phyloP scores from a whole-genome alignment of 1,140 invertebrate genomes.

The Drosophila jambulina region DNA sequence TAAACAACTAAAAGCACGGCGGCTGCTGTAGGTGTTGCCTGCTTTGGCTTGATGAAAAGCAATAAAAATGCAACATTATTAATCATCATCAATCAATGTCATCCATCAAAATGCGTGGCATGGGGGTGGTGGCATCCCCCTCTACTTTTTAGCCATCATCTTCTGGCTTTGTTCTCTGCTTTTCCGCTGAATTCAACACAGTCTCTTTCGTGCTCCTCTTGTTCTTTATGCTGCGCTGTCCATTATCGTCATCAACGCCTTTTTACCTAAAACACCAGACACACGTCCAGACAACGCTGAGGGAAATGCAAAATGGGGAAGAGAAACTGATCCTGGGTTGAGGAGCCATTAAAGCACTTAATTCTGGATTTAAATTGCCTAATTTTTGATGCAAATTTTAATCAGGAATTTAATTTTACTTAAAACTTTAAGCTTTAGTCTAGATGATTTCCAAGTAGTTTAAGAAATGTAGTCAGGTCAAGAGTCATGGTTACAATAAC shows the following conservation, averaged over 20 bases:
- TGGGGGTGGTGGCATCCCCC: conserved; percentile 14
- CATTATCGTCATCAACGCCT: conserved; percentile 72
- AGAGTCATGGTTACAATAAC: conserved; percentile 3
- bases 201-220: neutral
- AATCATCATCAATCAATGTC: conserved; percentile 84
- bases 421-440: neutral
- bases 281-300: conserved; percentile 43
- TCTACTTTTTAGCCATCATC: conserved; percentile 35
- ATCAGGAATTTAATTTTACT: neutral
- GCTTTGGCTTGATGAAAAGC: conserved; percentile 68
- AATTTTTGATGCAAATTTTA: neutral
- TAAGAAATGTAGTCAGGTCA: neutral
- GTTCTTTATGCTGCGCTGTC: conserved; percentile 39
- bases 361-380: neutral
- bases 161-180: conserved; percentile 15
- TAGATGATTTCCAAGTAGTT: neutral
- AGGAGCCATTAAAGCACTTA: conserved; percentile 2
- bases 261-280: conserved; percentile 52
- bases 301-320: conserved; percentile 1
- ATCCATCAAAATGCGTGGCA: conserved; percentile 76
- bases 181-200: conserved; percentile 6
- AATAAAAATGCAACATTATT: conserved; percentile 84
- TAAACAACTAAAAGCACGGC: conserved; percentile 54
- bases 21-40: conserved; percentile 22
- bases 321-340: neutral